phyloP scores from a whole-genome alignment of 2,797 vertebrate genomes.

The Hoplostethus mediterraneus region DNA sequence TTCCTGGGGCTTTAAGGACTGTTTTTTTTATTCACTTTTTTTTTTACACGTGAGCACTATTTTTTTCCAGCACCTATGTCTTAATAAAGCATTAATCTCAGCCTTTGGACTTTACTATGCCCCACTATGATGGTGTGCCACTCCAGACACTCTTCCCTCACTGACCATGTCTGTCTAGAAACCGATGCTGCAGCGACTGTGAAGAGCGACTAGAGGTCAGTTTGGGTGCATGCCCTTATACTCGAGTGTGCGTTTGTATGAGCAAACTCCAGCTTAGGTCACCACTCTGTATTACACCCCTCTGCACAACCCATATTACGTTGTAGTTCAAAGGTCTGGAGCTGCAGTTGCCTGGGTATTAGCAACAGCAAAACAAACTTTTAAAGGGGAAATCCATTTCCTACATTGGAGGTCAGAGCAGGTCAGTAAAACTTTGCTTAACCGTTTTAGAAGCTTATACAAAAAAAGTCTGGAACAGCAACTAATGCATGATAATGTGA shows the following conservation, averaged over 20 bases:
- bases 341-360: not conserved
- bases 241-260: not conserved
- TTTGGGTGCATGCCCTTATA: not conserved
- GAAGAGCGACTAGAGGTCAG: conserved; percentile 53
- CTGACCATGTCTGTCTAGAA: conserved; percentile 23
- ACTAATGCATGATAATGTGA: too few relatives aligned
- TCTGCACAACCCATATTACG: not conserved
- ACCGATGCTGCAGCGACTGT: conserved; percentile 22
- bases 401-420: not conserved
- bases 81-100: too few relatives aligned
- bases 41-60: too few relatives aligned
- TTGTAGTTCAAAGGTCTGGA: not conserved
- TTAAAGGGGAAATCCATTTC: not conserved
- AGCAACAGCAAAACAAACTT: not conserved
- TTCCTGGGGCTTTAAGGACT: too few relatives aligned
- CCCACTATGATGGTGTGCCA: not conserved
- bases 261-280: conserved; percentile 1
- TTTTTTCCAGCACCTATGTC: too few relatives aligned
- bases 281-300: not conserved
- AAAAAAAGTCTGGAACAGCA: not conserved
- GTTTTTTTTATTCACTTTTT: too few relatives aligned
- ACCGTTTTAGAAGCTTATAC: not conserved
- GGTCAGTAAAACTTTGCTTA: not conserved
- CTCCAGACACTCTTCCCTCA: not conserved
- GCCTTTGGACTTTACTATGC: too few relatives aligned